Evolutionary conservation across 2,888 invertebrate genomes (phyloP).

Genomic region (Nomada flava): DNA sequence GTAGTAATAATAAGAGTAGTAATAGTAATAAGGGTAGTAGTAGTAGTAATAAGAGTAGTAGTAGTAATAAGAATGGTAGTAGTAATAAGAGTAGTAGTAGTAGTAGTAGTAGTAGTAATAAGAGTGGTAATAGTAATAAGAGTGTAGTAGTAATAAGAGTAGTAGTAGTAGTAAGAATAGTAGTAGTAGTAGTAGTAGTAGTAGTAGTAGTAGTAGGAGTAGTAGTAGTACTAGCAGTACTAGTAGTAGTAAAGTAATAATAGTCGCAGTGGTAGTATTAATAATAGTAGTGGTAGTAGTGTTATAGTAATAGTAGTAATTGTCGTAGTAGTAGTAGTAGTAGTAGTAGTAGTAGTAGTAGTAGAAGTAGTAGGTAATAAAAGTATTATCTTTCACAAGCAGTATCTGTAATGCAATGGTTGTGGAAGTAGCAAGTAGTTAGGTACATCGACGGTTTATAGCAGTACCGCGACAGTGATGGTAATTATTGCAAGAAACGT

Average conservation of each 20-base stretch:
- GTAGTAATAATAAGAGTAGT: background rate
- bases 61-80: constrained; percentile 11
- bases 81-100: constrained; percentile 15
- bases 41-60: background rate
- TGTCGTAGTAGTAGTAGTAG: constrained; percentile 5
- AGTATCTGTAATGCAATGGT: background rate
- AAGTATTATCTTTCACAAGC: background rate
- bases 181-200: background rate
- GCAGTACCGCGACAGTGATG: no score
- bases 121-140: background rate
- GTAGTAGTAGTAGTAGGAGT: background rate
- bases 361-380: constrained; percentile 7
- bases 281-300: background rate
- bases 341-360: background rate
- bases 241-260: background rate
- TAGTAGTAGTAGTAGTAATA: constrained; percentile 30
- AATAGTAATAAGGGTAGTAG: background rate
- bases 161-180: background rate
- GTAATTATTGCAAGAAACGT: no score
- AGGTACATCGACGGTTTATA: no score
- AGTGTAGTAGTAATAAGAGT: constrained; percentile 9
- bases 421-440: background rate
- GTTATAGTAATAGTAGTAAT: background rate
- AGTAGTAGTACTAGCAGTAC: background rate
- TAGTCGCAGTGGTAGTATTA: background rate